Conservation (phyloP, 2,888 invertebrate species). For the Eilema depressum region DNA sequence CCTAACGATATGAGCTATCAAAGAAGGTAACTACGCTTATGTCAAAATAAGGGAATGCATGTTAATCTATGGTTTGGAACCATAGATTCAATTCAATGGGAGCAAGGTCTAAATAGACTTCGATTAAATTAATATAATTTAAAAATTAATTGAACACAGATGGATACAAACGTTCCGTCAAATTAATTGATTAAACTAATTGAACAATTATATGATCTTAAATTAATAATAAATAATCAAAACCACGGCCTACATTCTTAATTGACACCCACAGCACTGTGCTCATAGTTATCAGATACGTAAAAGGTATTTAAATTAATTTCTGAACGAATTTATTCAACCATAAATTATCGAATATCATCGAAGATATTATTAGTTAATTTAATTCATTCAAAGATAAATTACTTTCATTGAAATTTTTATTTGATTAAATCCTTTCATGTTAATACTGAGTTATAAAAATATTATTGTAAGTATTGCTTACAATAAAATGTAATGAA, state of each 20-base stretch:
- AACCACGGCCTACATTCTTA: conserved; percentile 19
- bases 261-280: not conserved
- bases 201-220: conserved; percentile 23
- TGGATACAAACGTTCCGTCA: not conserved
- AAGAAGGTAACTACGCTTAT: too few species aligned
- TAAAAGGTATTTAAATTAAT: conserved; percentile 5
- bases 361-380: not conserved
- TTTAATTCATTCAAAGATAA: conserved; percentile 1
- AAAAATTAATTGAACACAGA: not conserved
- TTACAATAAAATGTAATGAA: not conserved
- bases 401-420: not conserved
- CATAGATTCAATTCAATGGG: not conserved
- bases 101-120: not conserved
- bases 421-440: not conserved
- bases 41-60: too few species aligned
- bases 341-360: not conserved
- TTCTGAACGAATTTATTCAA: conserved; percentile 3
- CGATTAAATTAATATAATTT: not conserved
- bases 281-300: conserved; percentile 1
- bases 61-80: too few species aligned
- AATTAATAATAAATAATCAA: not conserved
- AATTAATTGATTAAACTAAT: conserved; percentile 23
- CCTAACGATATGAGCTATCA: too few species aligned
- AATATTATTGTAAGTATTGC: not conserved
- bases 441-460: not conserved